Evolutionary conservation across 1,140 invertebrate genomes (phyloP), one percentile per base, ranked within the genome.

Genomic region (Gryon sp.): DNA sequence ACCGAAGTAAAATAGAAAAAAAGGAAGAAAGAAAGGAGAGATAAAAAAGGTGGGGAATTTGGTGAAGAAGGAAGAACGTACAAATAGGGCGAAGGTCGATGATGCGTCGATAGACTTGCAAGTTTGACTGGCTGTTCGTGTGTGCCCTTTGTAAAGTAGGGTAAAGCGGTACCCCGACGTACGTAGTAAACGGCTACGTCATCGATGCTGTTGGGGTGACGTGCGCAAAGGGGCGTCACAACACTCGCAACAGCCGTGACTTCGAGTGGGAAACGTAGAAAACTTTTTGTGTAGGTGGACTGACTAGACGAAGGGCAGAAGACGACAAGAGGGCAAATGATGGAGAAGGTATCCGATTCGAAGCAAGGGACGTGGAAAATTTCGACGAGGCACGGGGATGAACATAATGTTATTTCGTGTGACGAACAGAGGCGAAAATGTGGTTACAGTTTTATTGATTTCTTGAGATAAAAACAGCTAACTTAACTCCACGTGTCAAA

Each of bases 41-140:
- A 11, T 11, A 11, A 36, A 22, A 28, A 36, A 30, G 24, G 3
- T 15, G 40, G 28, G n/a, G n/a, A n/a, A n/a, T n/a, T n/a, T n/a
- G n/a, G n/a, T n/a, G n/a, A n/a, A n/a, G n/a, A n/a, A 34, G 43
- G 11, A 48, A 43, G 53, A 53, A 41, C 22, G 16, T 34, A 59
- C 55, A 63, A 68, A 55, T 62, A 63, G 62, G 72, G 72, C 72
- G 72, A 76, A 62, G 62, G 72, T 74, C 70, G 70, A 74, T 66
- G 70, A 74, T 73, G 59, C 60, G 52, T 73, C 69, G 69, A 73
- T 73, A 73, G 59, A 73, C 55, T 72, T 32, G 60, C 57, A 74
- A 59, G 59, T 65, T 65, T 52, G 41, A 41, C 36, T 22, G 43
- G 36, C 11, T 34, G 15, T 32, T n/a, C 11, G 53, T 36, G 41